Base-by-base conservation (phyloP, 2,797 vertebrate species). In the Gila robusta region DNA sequence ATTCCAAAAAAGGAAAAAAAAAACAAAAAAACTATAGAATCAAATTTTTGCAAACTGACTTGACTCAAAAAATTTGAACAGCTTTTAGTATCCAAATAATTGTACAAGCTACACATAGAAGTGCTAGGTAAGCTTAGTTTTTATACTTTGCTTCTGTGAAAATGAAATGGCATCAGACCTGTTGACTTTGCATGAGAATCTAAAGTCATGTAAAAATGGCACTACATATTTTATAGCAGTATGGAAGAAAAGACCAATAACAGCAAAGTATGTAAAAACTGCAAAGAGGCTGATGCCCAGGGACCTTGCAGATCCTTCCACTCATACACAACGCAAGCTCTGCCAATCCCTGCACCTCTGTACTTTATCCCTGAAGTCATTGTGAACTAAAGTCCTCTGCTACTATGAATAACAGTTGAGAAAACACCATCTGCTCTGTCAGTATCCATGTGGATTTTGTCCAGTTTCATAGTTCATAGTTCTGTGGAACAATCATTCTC, bases 381-480 rank as follows among this genome's bases (percentile, higher is more conserved):
- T 26, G 52, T 49, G n/a, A 21, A 49, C 12, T 11, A 62, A 73
- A 32, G 70, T 73, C 26, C 81, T 64, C 54, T 73, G 37, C n/a
- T 83, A 62, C 52, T 73, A 16, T 56, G 67, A 44, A 59, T 59
- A 44, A 69, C 7, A 6, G 21, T 70, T 35, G 0, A 82, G n/a
- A 39, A 49, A 82, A 82, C 47, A 71, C 49, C 32, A 71, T 71
- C 47, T 71, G 37, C 62, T 67, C 11, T 41, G 10, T 44, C 56
- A 32, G 10, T 79, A 66, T 66, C 37, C 8, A 64, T 10, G 17
- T 72, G 70, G 47, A 52, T 52, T 77, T 35, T 77, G 28, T 56
- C 73, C 73, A 37, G 19, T 52, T 49, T 71, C 67, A 69, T 37
- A 52, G 66, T 67, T 41, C 44, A 39, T 8, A 64, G n/a, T 41